Conservation (phyloP, 2,888 invertebrate species). For the Agonum fuliginosum region DNA sequence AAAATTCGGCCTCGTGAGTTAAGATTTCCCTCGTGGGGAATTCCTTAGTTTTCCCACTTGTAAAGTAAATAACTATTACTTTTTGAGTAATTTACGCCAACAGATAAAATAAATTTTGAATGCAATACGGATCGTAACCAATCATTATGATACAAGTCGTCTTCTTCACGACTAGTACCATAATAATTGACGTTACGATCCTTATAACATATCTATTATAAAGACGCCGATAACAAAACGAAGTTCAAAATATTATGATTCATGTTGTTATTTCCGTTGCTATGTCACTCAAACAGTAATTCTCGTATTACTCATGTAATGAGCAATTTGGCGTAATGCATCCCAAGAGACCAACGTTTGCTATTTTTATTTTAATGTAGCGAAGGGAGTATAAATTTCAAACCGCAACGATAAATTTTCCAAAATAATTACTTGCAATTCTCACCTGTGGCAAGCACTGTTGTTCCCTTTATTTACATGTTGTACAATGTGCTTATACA, state of each 20-base stretch:
- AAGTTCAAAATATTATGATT: not conserved
- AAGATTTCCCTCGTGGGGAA: too few relatives aligned
- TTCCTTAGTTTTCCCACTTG: too few relatives aligned
- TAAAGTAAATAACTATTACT: too few relatives aligned
- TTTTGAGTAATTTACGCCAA: too few relatives aligned
- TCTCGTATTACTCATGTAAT: not conserved
- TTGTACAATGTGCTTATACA: not conserved
- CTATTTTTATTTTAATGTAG: not conserved
- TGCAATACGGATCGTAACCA: too few relatives aligned
- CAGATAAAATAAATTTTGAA: too few relatives aligned
- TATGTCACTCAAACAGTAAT: not conserved
- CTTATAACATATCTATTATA: too few relatives aligned
- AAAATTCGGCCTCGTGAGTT: too few relatives aligned
- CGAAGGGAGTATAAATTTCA: conserved; percentile 26
- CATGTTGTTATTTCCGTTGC: not conserved
- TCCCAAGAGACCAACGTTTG: conserved; percentile 6
- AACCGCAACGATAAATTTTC: conserved; percentile 16
- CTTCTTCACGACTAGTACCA: too few relatives aligned
- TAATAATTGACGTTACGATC: too few relatives aligned
- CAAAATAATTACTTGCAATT: conserved; percentile 28
- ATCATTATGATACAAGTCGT: too few relatives aligned
- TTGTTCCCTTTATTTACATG: conserved; percentile 33
- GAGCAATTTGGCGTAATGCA: conserved; percentile 18
- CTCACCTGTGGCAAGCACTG: conserved; percentile 17
- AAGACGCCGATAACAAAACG: too few relatives aligned